phyloP scores from a whole-genome alignment of 2,113 vertebrate genomes.

The Phoxinus phoxinus region DNA sequence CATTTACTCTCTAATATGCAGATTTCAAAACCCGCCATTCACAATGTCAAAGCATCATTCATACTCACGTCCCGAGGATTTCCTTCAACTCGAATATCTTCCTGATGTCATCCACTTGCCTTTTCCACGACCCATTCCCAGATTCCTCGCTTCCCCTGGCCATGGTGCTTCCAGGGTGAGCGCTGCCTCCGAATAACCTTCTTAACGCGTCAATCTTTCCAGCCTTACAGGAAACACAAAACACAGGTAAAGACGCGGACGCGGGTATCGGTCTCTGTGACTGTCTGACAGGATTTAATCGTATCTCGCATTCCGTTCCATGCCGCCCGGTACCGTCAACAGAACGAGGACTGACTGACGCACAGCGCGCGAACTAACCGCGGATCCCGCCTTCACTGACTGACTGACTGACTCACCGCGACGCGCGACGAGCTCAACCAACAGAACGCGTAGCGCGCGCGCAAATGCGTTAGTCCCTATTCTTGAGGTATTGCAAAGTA shows the following conservation, averaged over 20 bases:
- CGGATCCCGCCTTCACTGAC: slow-evolving; percentile 2
- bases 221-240: background rate
- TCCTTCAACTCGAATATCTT: slow-evolving; percentile 96
- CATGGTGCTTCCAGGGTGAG: slow-evolving; percentile 77
- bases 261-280: background rate
- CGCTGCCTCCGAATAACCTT: slow-evolving; percentile 34
- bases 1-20: background rate
- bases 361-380: background rate
- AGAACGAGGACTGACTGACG: background rate
- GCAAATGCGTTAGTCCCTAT: background rate
- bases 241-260: background rate
- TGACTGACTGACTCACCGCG: slow-evolving; percentile 33
- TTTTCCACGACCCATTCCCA: slow-evolving; percentile 88
- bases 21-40: background rate
- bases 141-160: slow-evolving; percentile 92
- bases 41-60: slow-evolving; percentile 1
- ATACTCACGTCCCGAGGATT: slow-evolving; percentile 96
- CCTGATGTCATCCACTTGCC: slow-evolving; percentile 94
- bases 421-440: background rate
- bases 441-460: background rate
- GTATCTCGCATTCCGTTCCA: slow-evolving; percentile 29
- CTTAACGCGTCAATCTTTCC: slow-evolving; percentile 21
- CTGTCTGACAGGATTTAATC: background rate
- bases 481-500: background rate
- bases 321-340: background rate